Evolutionary conservation across 2,797 vertebrate genomes (phyloP).

Genomic region (Champsocephalus gunnari): DNA sequence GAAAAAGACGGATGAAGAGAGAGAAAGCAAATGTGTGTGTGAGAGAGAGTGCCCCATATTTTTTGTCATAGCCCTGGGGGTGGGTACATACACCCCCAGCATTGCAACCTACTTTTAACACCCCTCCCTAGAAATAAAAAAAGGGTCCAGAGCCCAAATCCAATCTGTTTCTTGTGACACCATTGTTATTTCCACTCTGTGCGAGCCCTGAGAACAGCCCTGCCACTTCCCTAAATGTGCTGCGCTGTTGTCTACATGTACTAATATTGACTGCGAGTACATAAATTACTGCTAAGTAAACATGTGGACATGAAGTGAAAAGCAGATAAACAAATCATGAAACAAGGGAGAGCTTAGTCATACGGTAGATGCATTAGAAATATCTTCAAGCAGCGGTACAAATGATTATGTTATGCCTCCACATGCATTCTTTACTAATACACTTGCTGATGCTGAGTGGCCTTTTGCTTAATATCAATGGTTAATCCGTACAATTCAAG

Average conservation of each 20-base stretch:
- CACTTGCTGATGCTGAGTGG: conserved; percentile 63
- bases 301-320: conserved; percentile 61
- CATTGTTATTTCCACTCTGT: conserved; percentile 58
- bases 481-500: conserved; percentile 76
- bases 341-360: conserved; percentile 54
- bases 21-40: conserved; percentile 37
- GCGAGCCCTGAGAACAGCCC: conserved; percentile 44
- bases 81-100: conserved; percentile 77
- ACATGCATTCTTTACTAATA: conserved; percentile 76
- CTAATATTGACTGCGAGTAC: conserved; percentile 68
- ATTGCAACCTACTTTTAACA: conserved; percentile 82
- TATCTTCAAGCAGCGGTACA: conserved; percentile 58
- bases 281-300: conserved; percentile 76
- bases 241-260: conserved; percentile 61
- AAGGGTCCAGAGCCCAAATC: conserved; percentile 71
- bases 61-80: conserved; percentile 76
- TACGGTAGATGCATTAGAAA: conserved; percentile 39
- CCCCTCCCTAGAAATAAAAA: conserved; percentile 58
- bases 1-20: conserved; percentile 45
- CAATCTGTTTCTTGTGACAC: conserved; percentile 80
- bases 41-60: conserved; percentile 75
- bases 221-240: conserved; percentile 61
- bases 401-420: conserved; percentile 69
- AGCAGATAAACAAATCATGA: conserved; percentile 68
- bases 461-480: conserved; percentile 75